These are phyloP conservation scores for Numenius phaeopus DNA, from an alignment of 2,797 vertebrate genomes.

Conservation along the genomic window DNA sequence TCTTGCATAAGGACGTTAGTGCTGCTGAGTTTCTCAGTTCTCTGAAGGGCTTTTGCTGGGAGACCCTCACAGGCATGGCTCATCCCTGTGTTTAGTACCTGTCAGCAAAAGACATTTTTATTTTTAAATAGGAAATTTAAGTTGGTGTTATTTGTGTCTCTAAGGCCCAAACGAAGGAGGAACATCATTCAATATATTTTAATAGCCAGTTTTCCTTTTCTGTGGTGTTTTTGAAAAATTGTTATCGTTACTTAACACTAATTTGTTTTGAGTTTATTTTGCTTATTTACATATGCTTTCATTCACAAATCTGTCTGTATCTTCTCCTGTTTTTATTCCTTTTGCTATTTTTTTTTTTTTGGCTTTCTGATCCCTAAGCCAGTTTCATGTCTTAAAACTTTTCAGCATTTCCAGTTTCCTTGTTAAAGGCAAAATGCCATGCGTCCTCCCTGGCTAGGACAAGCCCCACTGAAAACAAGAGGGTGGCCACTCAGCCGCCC, in stretches of 20 bases:
- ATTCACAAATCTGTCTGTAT: background rate
- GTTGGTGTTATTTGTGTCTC: background rate
- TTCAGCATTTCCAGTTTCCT: background rate
- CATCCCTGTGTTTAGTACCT: background rate
- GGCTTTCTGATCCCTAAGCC: background rate
- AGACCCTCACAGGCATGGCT: background rate
- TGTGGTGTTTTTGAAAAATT: background rate
- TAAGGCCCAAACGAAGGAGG: background rate
- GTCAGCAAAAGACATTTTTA: background rate
- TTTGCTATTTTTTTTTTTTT: background rate
- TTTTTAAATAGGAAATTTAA: background rate
- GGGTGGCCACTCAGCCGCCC: background rate
- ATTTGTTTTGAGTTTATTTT: background rate
- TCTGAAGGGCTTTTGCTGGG: background rate
- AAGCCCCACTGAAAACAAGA: background rate
- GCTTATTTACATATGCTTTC: background rate
- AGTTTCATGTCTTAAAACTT: background rate
- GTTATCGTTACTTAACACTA: background rate
- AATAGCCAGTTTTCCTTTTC: background rate
- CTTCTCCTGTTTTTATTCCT: background rate
- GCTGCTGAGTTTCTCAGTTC: background rate
- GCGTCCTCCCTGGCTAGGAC: background rate
- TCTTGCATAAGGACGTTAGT: accelerated
- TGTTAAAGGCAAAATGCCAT: background rate
- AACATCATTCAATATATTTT: background rate